phyloP scores from a whole-genome alignment of 2,888 invertebrate species.

The Drosophila pseudotalamancana region DNA sequence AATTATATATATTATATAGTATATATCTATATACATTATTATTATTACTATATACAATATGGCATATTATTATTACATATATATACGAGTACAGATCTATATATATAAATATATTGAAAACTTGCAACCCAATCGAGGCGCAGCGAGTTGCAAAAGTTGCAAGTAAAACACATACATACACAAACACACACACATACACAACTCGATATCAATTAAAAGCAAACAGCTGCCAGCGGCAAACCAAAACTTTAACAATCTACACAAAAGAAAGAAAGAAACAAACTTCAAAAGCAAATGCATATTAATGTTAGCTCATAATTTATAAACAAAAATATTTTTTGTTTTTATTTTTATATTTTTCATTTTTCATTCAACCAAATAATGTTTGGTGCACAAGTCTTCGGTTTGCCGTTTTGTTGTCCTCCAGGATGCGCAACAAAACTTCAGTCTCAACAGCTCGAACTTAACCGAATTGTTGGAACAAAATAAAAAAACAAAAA shows the following conservation, averaged over 20 bases:
- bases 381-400: constrained; percentile 36
- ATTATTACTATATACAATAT: constrained; percentile 77
- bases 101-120: constrained; percentile 36
- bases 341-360: constrained; percentile 20
- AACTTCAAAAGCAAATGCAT: constrained; percentile 32
- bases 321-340: constrained; percentile 21
- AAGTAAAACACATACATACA: constrained; percentile 13
- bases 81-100: constrained; percentile 28
- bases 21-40: constrained; percentile 60
- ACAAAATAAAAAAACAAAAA: constrained; percentile 31
- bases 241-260: constrained; percentile 52
- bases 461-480: constrained; percentile 37
- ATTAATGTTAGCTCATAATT: constrained; percentile 42
- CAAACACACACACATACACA: constrained; percentile 19
- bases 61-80: constrained; percentile 74
- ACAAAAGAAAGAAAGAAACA: constrained; percentile 27
- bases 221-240: constrained; percentile 73
- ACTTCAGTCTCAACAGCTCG: constrained; percentile 32
- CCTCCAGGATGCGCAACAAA: constrained; percentile 50
- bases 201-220: constrained; percentile 74
- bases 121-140: constrained; percentile 29
- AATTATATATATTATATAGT: constrained; percentile 71
- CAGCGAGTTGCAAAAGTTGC: constrained; percentile 18
- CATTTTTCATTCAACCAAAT: constrained; percentile 31
- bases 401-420: constrained; percentile 61